Base-by-base conservation (phyloP, 2,797 vertebrate species). In the Coendou prehensilis region DNA sequence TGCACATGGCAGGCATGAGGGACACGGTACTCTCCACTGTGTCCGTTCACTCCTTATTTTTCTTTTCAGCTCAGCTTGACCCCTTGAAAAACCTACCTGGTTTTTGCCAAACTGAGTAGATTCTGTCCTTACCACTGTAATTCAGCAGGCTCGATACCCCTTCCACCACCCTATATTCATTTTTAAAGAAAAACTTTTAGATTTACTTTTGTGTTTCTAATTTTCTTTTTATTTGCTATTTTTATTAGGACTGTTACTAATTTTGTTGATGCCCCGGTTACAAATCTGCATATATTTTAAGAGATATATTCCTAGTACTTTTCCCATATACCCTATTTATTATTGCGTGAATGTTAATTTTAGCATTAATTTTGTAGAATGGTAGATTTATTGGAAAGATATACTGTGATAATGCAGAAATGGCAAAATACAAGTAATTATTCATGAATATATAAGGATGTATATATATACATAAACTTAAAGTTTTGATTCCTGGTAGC, bases 251-350 rank as follows among this genome's bases (percentile, higher is more conserved):
- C n/a, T 37, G 30, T 54, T 73, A n/a, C 45, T 93, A 56, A 75
- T 86, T 87, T 45, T 89, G 17, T 80, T 89, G 37, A 69, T 89
- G 37, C 7, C 23, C 69, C 63, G 54, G 22, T 67, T 75, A 80
- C 3, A 69, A 80, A 59, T 93, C 59, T 87, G 11, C 23, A 41
- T 78, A 69, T 54, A 63, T 69, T 94, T 97, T 86, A 94, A 85
- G 73, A 91, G 52, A 11, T 30, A 41, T 13, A 6, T 14, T 84
- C 33, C 33, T 89, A 54, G n/a, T 95, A 14, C 69, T 54, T 93
- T 93, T 56, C 61, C 30, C 14, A 13, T 59, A 84, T 59, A 23
- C 61, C 23, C 50, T 71, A 10, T 50, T 71, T 37, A 61, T 82
- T 94, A 71, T 54, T 56, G 9, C 67, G 54, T 89, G 17, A 87